Percentiles rank a stretch among this genome's conserved stretches.
Conservation (phyloP, 2,113 vertebrate species). For the Anarrhichthys ocellatus region DNA sequence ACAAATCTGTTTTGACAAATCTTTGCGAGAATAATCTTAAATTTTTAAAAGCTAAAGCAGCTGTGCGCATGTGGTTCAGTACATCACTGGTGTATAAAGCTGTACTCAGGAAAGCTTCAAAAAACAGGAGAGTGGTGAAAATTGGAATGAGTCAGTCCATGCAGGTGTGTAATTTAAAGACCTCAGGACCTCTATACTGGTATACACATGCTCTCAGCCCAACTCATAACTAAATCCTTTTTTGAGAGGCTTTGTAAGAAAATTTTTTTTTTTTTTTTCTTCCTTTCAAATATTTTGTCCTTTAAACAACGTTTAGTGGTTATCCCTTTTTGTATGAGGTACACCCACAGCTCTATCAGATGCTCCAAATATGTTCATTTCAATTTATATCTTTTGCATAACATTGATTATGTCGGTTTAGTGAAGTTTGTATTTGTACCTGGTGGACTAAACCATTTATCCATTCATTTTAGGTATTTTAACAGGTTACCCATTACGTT, state of each 20-base stretch:
- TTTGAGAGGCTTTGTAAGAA: neutral
- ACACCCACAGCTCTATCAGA: neutral
- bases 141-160: constrained; percentile 21
- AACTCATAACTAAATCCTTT: neutral
- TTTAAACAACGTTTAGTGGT: neutral
- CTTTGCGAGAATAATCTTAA: neutral
- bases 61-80: neutral
- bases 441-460: too few relatives aligned
- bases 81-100: neutral
- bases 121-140: neutral
- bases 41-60: neutral
- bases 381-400: too few relatives aligned
- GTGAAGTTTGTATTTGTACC: too few relatives aligned
- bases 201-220: constrained; percentile 1
- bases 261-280: neutral
- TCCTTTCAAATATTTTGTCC: neutral
- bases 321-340: neutral
- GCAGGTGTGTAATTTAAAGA: constrained; percentile 39
- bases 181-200: neutral
- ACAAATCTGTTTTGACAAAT: neutral
- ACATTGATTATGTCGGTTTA: too few relatives aligned
- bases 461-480: too few relatives aligned
- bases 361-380: neutral
- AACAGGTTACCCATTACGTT: too few relatives aligned
- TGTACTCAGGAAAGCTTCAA: neutral